Evolutionary conservation across 2,888 invertebrate species (phyloP), one percentile per base, ranked within the genome.

Genomic region (Cephus spinipes): DNA sequence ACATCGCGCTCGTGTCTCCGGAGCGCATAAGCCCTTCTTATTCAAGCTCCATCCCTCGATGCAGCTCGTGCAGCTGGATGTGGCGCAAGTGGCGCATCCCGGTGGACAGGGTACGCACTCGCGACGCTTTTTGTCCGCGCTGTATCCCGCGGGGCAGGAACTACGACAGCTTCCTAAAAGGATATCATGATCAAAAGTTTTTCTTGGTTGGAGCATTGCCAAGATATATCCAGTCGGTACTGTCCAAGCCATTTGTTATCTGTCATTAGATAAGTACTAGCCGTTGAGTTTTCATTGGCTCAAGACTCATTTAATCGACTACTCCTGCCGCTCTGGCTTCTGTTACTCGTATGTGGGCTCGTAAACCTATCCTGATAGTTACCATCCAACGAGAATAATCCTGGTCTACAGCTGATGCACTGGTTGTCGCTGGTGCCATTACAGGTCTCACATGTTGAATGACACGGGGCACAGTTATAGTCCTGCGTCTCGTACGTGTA

Each of bases 401-500:
- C 95, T 68, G 94, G 92, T 80, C 95, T 95, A 92, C 98, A 98
- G 23, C 95, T 94, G 85, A 97, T 95, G 92, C 97, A 98, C 87
- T 97, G 96, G 34, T 94, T 93, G 86, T 95, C 95, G 55, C 95
- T 94, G 30, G 96, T 94, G 40, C 97, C 97, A 84, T 94, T 94
- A 90, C 97, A 97, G 34, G 96, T 96, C 87, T 95, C 95, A 90
- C 97, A 97, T 34, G 95, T 94, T 75, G 94, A 92, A 92, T 97
- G 96, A 89, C 97, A 97, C 75, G 95, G 94, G 68, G 95, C 94
- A 91, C 97, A 97, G 88, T 94, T 95, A 91, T 97, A 96, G 90
- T 97, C 97, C 87, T 97, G 96, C 3, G 96, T 97, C 92, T 97
- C 97, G 89, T 94, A 97, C 73, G 96, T 96, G 83, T 95, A 94